phyloP scores from a whole-genome alignment of 2,797 vertebrate genomes.

The Loriculus beryllinus region DNA sequence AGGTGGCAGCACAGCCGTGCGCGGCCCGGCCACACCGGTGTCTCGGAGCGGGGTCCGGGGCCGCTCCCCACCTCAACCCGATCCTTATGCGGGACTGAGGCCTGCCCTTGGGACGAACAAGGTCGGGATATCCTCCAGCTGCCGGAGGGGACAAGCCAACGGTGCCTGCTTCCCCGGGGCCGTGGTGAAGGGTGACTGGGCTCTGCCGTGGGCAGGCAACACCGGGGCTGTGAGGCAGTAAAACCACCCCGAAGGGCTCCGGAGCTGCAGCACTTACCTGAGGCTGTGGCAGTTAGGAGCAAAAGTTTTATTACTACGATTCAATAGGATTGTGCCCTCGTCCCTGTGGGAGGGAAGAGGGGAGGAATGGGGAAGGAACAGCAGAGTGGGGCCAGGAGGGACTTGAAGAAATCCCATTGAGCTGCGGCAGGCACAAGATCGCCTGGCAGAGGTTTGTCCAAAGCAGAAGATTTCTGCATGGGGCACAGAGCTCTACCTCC shows the following conservation, averaged over 20 bases:
- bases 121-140: too few relatives aligned
- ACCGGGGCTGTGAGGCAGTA: background rate
- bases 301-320: background rate
- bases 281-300: background rate
- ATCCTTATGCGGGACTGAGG: too few relatives aligned
- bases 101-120: too few relatives aligned
- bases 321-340: background rate
- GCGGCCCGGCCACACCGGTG: background rate
- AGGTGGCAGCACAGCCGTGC: conserved; percentile 27
- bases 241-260: background rate
- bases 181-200: background rate
- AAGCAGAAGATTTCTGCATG: background rate
- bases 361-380: background rate
- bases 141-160: background rate
- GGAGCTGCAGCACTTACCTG: accelerated
- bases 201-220: background rate
- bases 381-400: background rate
- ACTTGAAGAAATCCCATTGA: accelerated
- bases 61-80: too few relatives aligned
- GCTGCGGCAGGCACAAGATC: accelerated
- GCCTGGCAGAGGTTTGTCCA: background rate
- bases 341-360: background rate
- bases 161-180: accelerated
- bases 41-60: too few relatives aligned
- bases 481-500: background rate